These are phyloP conservation scores for Diaprepes abbreviatus DNA, from an alignment of 2,888 invertebrate genomes.

Conservation along the genomic window DNA sequence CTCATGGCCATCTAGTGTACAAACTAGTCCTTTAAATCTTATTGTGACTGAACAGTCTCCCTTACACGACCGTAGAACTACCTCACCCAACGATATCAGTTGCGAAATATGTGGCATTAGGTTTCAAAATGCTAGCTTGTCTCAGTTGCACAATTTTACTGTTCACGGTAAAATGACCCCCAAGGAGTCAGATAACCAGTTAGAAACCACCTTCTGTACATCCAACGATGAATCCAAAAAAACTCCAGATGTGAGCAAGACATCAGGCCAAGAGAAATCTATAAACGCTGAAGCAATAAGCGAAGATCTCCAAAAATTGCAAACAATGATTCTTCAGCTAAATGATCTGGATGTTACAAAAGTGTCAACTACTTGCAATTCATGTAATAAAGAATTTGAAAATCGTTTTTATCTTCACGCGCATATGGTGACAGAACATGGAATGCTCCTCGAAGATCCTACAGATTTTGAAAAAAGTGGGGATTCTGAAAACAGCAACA, in stretches of 20 bases:
- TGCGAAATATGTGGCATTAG: conserved; percentile 70
- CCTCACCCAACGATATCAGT: conserved; percentile 68
- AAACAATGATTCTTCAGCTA: conserved; percentile 91
- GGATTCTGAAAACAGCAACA: conserved; percentile 61
- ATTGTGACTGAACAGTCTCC: conserved; percentile 79
- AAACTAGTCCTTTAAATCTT: conserved; percentile 84
- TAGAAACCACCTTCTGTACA: conserved; percentile 52
- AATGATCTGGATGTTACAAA: conserved; percentile 82
- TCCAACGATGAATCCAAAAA: conserved; percentile 57
- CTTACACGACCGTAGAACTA: conserved; percentile 68
- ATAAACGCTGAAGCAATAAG: conserved; percentile 76
- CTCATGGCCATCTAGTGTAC: conserved; percentile 66
- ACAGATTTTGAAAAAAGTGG: conserved; percentile 63
- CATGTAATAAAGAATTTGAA: conserved; percentile 81
- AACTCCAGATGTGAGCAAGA: conserved; percentile 47
- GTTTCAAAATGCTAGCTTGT: conserved; percentile 69
- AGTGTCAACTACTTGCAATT: conserved; percentile 71
- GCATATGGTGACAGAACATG: conserved; percentile 79
- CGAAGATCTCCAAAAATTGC: conserved; percentile 88
- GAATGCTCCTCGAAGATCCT: conserved; percentile 69
- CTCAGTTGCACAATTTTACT: conserved; percentile 66
- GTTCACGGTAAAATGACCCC: conserved; percentile 62
- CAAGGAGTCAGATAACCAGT: conserved; percentile 54
- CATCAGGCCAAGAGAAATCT: conserved; percentile 56
- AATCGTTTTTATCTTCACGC: conserved; percentile 79